Conservation (phyloP, 2,797 vertebrate genomes). For the Momotus momota region DNA sequence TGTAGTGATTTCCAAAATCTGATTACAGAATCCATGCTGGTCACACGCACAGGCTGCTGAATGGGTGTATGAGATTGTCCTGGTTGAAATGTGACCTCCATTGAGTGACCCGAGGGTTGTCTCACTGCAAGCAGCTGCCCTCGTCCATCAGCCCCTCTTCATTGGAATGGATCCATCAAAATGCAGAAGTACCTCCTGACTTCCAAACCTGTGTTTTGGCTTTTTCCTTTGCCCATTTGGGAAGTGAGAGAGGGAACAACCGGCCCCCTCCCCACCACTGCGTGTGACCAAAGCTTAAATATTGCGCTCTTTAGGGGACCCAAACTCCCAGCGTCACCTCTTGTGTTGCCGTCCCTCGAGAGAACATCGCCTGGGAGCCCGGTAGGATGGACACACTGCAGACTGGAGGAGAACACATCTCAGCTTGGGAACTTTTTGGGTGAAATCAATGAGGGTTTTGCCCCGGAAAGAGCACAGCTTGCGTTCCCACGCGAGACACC, state of each 20-base stretch:
- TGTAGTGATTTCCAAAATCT: constrained; percentile 78
- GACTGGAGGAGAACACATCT: rapidly evolving
- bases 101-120: neutral
- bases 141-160: neutral
- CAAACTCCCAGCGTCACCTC: neutral
- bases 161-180: neutral
- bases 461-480: neutral
- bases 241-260: neutral
- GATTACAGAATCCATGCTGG: constrained; percentile 52
- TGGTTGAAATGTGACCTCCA: neutral
- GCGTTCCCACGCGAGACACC: neutral
- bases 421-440: neutral
- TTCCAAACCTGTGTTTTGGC: neutral
- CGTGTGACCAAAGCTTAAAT: neutral
- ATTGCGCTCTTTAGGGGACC: neutral
- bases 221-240: neutral
- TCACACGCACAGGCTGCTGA: neutral
- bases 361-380: rapidly evolving
- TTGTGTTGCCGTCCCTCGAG: neutral
- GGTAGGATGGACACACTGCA: rapidly evolving
- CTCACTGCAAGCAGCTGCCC: neutral
- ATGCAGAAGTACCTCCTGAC: neutral
- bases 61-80: neutral
- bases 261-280: neutral
- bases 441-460: neutral